Base-by-base conservation (phyloP, 2,888 invertebrate species). In the Archips crataeganus region DNA sequence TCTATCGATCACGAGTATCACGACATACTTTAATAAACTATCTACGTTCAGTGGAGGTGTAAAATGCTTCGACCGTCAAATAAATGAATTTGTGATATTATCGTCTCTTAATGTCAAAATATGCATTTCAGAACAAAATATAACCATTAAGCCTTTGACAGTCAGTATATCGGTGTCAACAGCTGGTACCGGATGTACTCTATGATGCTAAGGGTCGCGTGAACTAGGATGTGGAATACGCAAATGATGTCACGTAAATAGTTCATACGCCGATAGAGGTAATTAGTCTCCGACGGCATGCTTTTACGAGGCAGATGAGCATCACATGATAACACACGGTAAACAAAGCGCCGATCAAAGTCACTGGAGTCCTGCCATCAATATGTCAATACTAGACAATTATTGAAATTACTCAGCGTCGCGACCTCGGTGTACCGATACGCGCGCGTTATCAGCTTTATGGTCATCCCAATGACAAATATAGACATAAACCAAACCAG, bases 301-400 rank as follows among this genome's bases (percentile, higher is more conserved):
- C 34, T 70, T 70, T 54, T 68, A 63, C 51, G 45, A 57, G 13
- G 60, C 74, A 74, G 60, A 74, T 64, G 54, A 64, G 61, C 61
- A 70, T 65, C 74, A 74, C 70, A 74, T 70, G 74, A 72, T 72
- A 72, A 47, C 47, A 23, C 23, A 61, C 36, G 11, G 67, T 67
- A 67, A 72, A 72, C 72, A 72, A 71, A 71, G 62, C 45, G 54
- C 62, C 39, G 72, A 67, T 66, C 62, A 67, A 54, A 72, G 67
- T 72, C 66, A 72, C 36, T 54, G 39, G 32, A 42, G 61, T 39
- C 59, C 64, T 39, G 59, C 49, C 60, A 61, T 62, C 54, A 9
- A 54, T 39, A 63, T 62, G 67, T 72, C 68, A 67, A 63, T 47
- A 60, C 39, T 71, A 39, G 49, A 67, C 60, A 60, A 36, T 42